Percentiles rank a stretch among this genome's conserved stretches.
These are phyloP conservation scores for Cotesia vestalis DNA, from an alignment of 1,140 invertebrate genomes.

Conservation along the genomic window DNA sequence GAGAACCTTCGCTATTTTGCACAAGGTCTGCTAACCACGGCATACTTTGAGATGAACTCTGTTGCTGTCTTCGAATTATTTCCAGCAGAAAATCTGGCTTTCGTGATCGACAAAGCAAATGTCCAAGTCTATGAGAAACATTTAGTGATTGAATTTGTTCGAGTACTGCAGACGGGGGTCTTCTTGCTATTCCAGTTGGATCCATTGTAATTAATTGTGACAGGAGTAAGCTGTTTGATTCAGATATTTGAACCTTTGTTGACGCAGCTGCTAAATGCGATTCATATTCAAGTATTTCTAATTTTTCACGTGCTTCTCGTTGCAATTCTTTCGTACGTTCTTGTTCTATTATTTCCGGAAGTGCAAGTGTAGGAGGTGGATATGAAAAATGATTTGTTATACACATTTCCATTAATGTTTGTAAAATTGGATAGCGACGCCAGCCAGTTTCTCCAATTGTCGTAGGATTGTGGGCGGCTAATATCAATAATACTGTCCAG, in stretches of 20 bases:
- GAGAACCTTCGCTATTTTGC: slow-evolving; percentile 88
- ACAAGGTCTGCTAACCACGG: slow-evolving; percentile 96
- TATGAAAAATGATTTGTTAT: slow-evolving; percentile 90
- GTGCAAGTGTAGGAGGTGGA: slow-evolving; percentile 76
- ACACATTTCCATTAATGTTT: slow-evolving; percentile 95
- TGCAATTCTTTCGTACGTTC: slow-evolving; percentile 73
- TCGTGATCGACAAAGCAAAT: slow-evolving; percentile 87
- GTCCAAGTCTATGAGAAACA: slow-evolving; percentile 82
- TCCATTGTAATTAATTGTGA: slow-evolving; percentile 82
- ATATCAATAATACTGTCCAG: slow-evolving; percentile 89
- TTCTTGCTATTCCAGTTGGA: slow-evolving; percentile 80
- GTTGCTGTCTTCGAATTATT: slow-evolving; percentile 83
- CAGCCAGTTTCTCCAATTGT: slow-evolving; percentile 87
- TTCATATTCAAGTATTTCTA: slow-evolving; percentile 92
- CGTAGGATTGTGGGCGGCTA: slow-evolving; percentile 90
- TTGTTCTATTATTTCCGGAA: slow-evolving; percentile 72
- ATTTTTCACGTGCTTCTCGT: slow-evolving; percentile 77
- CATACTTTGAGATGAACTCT: slow-evolving; percentile 91
- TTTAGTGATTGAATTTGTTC: slow-evolving; percentile 86
- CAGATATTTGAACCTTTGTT: slow-evolving; percentile 85
- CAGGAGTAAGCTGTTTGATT: slow-evolving; percentile 86
- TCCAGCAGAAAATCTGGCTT: slow-evolving; percentile 93
- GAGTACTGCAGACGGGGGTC: slow-evolving; percentile 79
- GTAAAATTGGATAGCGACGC: slow-evolving; percentile 91
- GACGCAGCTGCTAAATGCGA: slow-evolving; percentile 90